Base-by-base conservation (phyloP, 2,797 vertebrate species). In the Netta rufina region DNA sequence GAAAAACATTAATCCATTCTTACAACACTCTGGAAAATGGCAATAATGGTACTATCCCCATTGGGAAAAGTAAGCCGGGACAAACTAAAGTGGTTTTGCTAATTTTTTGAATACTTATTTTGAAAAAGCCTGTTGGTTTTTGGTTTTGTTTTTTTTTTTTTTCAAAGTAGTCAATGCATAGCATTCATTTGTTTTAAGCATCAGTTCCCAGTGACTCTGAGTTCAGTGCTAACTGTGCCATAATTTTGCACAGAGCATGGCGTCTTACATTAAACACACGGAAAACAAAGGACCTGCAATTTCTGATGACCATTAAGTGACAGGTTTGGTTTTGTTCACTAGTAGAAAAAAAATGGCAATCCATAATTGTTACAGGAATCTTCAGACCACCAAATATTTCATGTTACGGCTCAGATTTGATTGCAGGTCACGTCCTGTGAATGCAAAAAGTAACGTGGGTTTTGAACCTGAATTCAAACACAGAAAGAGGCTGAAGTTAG, bases 1-100 rank as follows among this genome's bases (percentile, higher is more conserved):
- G 81, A 62, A 71, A 95, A 92, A n/a, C 88, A 66, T 86, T 73
- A 94, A 87, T 96, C 92, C 86, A 87, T 92, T 95, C 89, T 96
- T 93, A 95, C 88, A 92, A 69, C 76, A 86, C 64, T 51, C 77
- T 88, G 58, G 72, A 91, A 91, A 93, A 66, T 75, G 56, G 28
- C 85, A 86, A 67, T 90, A 67, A 9, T 76, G 71, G 80, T 92
- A 87, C 71, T 90, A 53, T 75, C 60, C 92, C 92, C 93, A 53
- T 4, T 90, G 92, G 24, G 93, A 88, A 87, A 75, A 90, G 86
- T 64, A 94, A 93, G 77, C 66, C 64, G 93, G 94, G 93, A 96
- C 92, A 96, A 89, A 94, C 72, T 84, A 43, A 84, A 89, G 90
- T 93, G 61, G 0, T 76, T 87, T 79, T 89, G 65, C 72, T 89